phyloP scores from a whole-genome alignment of 2,113 vertebrate species.

The Aphelocoma coerulescens region DNA sequence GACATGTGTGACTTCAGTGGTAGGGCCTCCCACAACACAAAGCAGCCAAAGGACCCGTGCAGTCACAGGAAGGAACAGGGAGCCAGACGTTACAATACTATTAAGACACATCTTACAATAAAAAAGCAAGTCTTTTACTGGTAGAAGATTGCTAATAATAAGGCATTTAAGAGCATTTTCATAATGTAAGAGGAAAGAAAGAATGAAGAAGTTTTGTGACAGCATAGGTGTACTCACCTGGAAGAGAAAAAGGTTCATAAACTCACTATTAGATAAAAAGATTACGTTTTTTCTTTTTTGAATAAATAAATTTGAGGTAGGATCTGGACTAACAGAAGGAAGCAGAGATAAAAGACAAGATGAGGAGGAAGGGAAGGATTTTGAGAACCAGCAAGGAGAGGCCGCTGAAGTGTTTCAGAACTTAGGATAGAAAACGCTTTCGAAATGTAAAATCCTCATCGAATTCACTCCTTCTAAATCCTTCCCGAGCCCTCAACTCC shows the following conservation, averaged over 20 bases:
- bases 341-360: not conserved
- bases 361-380: not conserved
- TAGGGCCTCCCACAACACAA: fast-evolving
- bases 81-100: not conserved
- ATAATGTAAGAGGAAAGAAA: not conserved
- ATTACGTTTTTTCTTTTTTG: not conserved
- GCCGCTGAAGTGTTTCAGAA: not conserved
- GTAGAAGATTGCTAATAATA: not conserved
- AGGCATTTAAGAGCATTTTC: not conserved
- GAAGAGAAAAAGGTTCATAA: not conserved
- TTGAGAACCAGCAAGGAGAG: not conserved
- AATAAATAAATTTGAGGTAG: not conserved
- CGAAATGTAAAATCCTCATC: not conserved
- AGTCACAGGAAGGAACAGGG: not conserved
- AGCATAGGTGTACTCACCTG: not conserved
- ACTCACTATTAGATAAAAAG: not conserved
- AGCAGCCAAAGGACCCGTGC: not conserved
- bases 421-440: not conserved
- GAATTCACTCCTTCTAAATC: not conserved
- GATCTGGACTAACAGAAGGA: not conserved
- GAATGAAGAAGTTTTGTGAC: not conserved
- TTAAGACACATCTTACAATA: not conserved
- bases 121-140: not conserved
- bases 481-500: not conserved
- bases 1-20: not conserved